These are phyloP conservation scores for Dorcus parallelipipedus DNA, from an alignment of 2,888 invertebrate genomes.

Conservation along the genomic window DNA sequence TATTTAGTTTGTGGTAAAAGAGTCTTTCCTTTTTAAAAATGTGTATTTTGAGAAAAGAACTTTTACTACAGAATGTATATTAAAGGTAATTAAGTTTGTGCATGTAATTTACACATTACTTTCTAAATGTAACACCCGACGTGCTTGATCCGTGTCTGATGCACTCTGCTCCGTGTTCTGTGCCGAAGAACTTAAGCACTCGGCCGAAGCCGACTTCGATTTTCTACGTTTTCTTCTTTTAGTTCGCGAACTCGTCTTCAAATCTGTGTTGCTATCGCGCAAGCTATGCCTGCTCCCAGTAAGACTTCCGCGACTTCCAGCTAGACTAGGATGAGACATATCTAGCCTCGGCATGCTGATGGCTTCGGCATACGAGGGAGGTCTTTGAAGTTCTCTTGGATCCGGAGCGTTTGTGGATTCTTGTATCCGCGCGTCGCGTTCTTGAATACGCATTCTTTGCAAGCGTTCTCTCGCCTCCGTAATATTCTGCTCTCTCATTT, in stretches of 20 bases:
- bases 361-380: slow-evolving; percentile 76
- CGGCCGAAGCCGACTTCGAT: slow-evolving; percentile 17
- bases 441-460: slow-evolving; percentile 51
- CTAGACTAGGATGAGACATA: slow-evolving; percentile 53
- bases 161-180: slow-evolving; percentile 12
- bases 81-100: too few relatives aligned
- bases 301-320: slow-evolving; percentile 42
- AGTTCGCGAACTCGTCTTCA: slow-evolving; percentile 31
- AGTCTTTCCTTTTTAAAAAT: too few relatives aligned
- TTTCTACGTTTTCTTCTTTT: slow-evolving; percentile 22
- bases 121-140: slow-evolving; percentile 1
- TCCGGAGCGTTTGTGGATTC: slow-evolving; percentile 62
- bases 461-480: slow-evolving; percentile 57
- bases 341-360: slow-evolving; percentile 69
- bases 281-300: slow-evolving; percentile 31
- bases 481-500: slow-evolving; percentile 52
- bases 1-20: too few relatives aligned
- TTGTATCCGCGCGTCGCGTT: slow-evolving; percentile 44
- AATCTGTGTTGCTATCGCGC: slow-evolving; percentile 35
- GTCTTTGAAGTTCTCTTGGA: slow-evolving; percentile 64
- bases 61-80: too few relatives aligned
- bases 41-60: too few relatives aligned
- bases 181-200: slow-evolving; percentile 9
- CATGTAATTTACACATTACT: slow-evolving; percentile 12
- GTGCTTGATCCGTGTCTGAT: slow-evolving; percentile 13